phyloP scores from a whole-genome alignment of 2,113 vertebrate species.

The Hoplias malabaricus region DNA sequence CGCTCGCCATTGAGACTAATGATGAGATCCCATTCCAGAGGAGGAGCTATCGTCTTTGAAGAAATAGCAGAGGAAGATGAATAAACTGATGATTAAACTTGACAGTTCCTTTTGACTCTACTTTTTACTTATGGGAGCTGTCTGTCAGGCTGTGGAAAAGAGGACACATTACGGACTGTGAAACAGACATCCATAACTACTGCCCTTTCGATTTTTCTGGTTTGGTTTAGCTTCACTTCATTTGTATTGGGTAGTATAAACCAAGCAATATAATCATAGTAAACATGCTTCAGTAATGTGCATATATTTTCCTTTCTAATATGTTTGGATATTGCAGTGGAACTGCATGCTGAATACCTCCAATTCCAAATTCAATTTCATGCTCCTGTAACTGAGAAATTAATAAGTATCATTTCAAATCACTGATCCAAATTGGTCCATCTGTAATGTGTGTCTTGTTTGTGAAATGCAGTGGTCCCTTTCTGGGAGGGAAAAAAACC shows the following conservation, averaged over 20 bases:
- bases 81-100: constrained; percentile 7
- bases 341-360: constrained; percentile 39
- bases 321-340: constrained; percentile 33
- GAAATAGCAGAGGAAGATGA: constrained; percentile 10
- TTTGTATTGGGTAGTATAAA: constrained; percentile 11
- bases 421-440: constrained; percentile 40
- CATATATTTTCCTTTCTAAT: constrained; percentile 38
- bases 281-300: constrained; percentile 36
- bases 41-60: not conserved
- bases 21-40: not conserved
- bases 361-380: constrained; percentile 54
- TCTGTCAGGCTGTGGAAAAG: not conserved
- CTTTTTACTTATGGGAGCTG: not conserved
- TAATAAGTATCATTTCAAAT: constrained; percentile 44
- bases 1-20: constrained; percentile 5
- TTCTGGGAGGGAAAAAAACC: constrained; percentile 4
- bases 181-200: not conserved
- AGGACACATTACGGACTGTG: not conserved
- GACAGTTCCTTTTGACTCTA: constrained; percentile 9
- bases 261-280: constrained; percentile 28
- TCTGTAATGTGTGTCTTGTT: constrained; percentile 44
- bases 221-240: not conserved
- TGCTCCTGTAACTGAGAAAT: constrained; percentile 47
- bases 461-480: constrained; percentile 27
- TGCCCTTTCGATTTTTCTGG: not conserved